phyloP scores from a whole-genome alignment of 2,113 vertebrate species.

The Meles meles region DNA sequence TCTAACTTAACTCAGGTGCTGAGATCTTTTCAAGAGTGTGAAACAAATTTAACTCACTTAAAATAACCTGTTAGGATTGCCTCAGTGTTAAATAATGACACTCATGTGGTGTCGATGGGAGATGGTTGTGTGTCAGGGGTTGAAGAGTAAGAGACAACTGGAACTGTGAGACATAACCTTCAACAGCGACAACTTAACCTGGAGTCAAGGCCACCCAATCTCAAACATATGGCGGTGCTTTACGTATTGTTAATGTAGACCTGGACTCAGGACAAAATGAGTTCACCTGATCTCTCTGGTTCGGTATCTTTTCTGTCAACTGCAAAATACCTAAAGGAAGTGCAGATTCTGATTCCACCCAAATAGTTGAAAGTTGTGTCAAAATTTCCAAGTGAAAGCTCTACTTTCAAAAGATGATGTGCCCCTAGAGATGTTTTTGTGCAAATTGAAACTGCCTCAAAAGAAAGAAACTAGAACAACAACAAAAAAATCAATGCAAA shows the following conservation, averaged over 20 bases:
- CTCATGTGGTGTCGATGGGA: background rate
- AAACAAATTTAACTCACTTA: conserved; percentile 64
- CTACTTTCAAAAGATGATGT: background rate
- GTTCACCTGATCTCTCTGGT: background rate
- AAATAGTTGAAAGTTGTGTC: background rate
- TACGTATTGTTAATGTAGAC: background rate
- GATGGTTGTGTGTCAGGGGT: background rate
- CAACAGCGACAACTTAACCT: background rate
- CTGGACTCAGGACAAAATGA: background rate
- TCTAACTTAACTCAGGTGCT: conserved; percentile 37
- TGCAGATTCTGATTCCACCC: background rate
- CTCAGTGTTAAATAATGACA: conserved; percentile 56
- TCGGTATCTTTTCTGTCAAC: background rate
- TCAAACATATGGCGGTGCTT: background rate
- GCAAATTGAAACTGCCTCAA: conserved; percentile 25
- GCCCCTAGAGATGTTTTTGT: conserved; percentile 33
- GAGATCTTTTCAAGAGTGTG: conserved; percentile 42
- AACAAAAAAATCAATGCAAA: background rate
- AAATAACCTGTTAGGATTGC: conserved; percentile 66
- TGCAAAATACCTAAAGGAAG: background rate
- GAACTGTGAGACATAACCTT: background rate
- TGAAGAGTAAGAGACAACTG: background rate
- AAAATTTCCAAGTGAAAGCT: conserved; percentile 36
- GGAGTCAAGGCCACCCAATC: background rate
- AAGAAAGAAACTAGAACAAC: background rate